Conservation (phyloP, 2,797 vertebrate genomes). For the Coracias cyanogaster region DNA sequence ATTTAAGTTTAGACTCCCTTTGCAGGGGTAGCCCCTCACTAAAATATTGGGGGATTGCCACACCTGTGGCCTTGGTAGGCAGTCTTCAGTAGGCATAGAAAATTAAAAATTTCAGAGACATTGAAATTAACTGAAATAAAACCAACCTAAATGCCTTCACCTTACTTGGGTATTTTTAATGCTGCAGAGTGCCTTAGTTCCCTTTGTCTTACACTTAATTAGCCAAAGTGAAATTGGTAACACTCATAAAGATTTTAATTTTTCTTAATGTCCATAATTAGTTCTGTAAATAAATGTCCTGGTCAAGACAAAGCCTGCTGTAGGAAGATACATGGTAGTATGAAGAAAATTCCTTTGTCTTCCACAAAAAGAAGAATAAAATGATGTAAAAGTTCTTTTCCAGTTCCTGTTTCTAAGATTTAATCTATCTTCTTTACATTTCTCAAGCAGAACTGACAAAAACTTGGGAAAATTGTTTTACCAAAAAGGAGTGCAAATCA, state of each 20-base stretch:
- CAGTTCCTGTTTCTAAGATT: background rate
- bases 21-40: background rate
- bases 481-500: background rate
- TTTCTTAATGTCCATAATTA: background rate
- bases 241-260: background rate
- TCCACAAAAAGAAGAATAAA: background rate
- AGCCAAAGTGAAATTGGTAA: background rate
- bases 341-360: background rate
- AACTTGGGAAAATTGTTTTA: background rate
- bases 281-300: background rate
- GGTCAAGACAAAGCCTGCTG: background rate
- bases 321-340: background rate
- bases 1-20: background rate
- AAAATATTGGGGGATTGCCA: background rate
- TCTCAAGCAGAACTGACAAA: background rate
- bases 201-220: background rate
- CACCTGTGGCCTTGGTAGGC: background rate
- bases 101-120: background rate
- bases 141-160: background rate
- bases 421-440: background rate
- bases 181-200: background rate
- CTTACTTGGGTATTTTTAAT: background rate
- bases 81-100: background rate
- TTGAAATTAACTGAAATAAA: background rate
- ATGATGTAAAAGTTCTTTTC: background rate